Evolutionary conservation across 1,140 invertebrate species (phyloP).

Genomic region (Reticulitermes speratus): DNA sequence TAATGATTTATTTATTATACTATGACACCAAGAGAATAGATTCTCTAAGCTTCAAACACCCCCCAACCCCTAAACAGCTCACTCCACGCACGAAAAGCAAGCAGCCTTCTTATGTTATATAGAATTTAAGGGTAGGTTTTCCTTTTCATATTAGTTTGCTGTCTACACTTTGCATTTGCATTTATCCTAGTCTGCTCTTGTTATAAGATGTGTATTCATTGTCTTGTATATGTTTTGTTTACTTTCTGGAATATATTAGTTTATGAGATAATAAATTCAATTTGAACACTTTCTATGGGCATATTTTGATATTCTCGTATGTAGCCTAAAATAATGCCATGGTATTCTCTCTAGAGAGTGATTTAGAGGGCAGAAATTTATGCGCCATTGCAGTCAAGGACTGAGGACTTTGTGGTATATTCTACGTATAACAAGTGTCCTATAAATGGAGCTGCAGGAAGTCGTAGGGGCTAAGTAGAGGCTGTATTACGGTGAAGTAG

Average conservation of each 20-base stretch:
- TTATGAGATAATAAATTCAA: slow-evolving; percentile 17
- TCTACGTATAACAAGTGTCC: neutral
- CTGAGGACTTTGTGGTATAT: neutral
- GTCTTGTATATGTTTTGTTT: neutral
- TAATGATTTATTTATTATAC: slow-evolving; percentile 20
- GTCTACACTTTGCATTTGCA: slow-evolving; percentile 15
- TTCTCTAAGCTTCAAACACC: slow-evolving; percentile 6
- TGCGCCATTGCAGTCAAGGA: neutral
- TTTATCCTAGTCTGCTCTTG: slow-evolving; percentile 6
- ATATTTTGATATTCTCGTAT: neutral
- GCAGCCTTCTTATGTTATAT: neutral
- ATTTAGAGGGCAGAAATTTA: slow-evolving; percentile 2
- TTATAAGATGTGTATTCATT: neutral
- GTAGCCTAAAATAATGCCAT: neutral
- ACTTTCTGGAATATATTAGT: slow-evolving; percentile 13
- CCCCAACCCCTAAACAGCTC: neutral
- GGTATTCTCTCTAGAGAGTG: slow-evolving; percentile 4
- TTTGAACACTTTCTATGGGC: neutral
- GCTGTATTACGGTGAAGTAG: neutral
- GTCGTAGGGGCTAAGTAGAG: neutral
- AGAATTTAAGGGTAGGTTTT: slow-evolving; percentile 11
- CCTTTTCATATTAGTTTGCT: slow-evolving; percentile 13
- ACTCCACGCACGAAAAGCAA: neutral
- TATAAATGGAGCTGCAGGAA: neutral
- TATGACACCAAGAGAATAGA: slow-evolving; percentile 15